Evolutionary conservation across 2,888 invertebrate species (phyloP), one percentile per base, ranked within the genome.

Genomic region (Blastobasis adustella): DNA sequence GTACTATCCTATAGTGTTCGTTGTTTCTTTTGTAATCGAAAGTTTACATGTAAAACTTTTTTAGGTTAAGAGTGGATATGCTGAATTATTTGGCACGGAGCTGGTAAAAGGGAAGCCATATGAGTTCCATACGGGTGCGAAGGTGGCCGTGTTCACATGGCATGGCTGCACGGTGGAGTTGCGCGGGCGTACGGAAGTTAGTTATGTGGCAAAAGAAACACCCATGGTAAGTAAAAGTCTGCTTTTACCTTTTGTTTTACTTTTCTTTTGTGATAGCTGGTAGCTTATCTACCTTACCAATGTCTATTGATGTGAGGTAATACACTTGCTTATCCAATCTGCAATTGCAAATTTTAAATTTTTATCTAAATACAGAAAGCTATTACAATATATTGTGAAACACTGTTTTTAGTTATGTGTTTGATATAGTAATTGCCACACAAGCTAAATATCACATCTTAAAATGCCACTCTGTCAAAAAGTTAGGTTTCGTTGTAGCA

Each of bases 11-110:
- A 23, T 23, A 5, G 5, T 8, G 6, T 47, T 10, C 9, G 2
- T 47, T 47, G 6, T 6, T 39, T 5, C 10, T 40, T 40, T 10
- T 41, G 8, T 6, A 10, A 9, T 10, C 47, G n/a, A 49, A 39
- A 23, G 39, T 49, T 47, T 37, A n/a, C n/a, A 49, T 50, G 50
- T 49, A 6, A 51, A 48, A 47, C 49, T 46, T 65, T 63, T 75
- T 43, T 76, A 98, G 94, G 87, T 99, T 56, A 93, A 95, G 72
- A 93, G 91, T 66, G 99, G 99, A 0, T 92, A 94, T 66, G 98
- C 98, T 0, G 99, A 99, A 87, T 91, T 99, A 45, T 99, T 99
- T 85, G 99, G 99, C 1, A 97, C 98, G 0, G 99, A 99, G 80
- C 75, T 99, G 53, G 96, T 97, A 0, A 95, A 95, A 82, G 96